These are phyloP conservation scores for Holothuria leucospilota DNA, from an alignment of 53 echinoderm and acorn worm species.

Conservation along the genomic window DNA sequence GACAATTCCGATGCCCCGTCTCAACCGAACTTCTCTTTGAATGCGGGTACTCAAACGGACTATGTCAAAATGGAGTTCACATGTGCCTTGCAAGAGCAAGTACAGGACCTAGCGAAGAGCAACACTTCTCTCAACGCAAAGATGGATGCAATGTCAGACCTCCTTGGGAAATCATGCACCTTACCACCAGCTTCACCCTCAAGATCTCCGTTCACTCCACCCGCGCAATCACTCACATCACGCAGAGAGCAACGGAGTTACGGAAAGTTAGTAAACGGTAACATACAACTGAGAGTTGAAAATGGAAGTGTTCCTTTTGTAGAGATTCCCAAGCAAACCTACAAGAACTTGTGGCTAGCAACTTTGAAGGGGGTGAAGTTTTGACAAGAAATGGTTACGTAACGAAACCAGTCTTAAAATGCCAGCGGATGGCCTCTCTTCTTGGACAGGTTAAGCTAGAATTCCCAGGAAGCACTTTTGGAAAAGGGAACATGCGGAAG, in stretches of 20 bases:
- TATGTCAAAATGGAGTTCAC: not conserved
- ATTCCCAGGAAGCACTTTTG: slow-evolving; percentile 24
- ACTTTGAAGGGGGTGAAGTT: slow-evolving; percentile 36
- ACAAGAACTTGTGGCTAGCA: not conserved
- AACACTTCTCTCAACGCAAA: not conserved
- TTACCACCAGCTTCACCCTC: not conserved
- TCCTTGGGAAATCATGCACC: too few species aligned
- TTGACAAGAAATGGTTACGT: not conserved
- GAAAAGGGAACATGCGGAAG: not conserved
- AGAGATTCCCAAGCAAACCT: not conserved
- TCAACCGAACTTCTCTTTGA: too few species aligned
- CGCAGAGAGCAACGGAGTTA: not conserved
- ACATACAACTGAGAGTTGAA: not conserved
- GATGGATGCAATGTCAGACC: not conserved
- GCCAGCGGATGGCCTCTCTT: not conserved
- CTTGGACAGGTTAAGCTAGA: slow-evolving; percentile 12
- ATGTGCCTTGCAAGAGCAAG: not conserved
- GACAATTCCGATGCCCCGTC: too few species aligned
- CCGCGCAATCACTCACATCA: not conserved
- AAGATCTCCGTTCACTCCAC: not conserved
- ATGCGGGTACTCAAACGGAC: too few species aligned
- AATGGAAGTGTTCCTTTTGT: slow-evolving; percentile 4
- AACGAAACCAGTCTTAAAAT: not conserved
- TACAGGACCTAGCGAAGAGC: not conserved
- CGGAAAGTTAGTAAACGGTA: not conserved